phyloP scores from a whole-genome alignment of 2,797 vertebrate species.

The Brachyrhaphis roseni region DNA sequence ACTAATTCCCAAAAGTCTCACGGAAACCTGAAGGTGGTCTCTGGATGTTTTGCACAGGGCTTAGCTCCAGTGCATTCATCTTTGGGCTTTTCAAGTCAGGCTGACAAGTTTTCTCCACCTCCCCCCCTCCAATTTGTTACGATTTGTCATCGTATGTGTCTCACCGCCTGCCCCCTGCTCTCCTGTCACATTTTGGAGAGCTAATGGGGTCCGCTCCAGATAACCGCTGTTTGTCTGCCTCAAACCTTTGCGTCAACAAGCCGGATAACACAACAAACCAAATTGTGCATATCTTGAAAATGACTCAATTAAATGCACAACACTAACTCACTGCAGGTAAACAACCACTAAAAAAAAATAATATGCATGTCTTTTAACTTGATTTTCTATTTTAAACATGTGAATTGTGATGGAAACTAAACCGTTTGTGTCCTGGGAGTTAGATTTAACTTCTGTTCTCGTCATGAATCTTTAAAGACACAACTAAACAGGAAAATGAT shows the following conservation, averaged over 20 bases:
- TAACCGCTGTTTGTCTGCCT: slow-evolving; percentile 73
- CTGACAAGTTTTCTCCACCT: slow-evolving; percentile 62
- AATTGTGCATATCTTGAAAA: neutral
- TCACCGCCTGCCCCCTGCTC: slow-evolving; percentile 32
- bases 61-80: slow-evolving; percentile 66
- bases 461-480: neutral
- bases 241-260: slow-evolving; percentile 68
- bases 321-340: slow-evolving; percentile 20
- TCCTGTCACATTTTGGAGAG: slow-evolving; percentile 57
- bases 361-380: neutral
- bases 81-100: slow-evolving; percentile 62
- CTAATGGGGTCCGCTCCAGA: slow-evolving; percentile 77
- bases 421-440: neutral
- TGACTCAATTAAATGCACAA: slow-evolving; percentile 1
- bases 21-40: slow-evolving; percentile 56
- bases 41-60: slow-evolving; percentile 48
- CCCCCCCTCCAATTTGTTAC: slow-evolving; percentile 65
- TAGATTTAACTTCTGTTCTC: neutral
- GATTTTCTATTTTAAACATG: neutral
- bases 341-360: neutral
- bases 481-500: neutral
- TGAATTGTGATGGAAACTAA: neutral
- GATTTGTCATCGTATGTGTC: slow-evolving; percentile 70
- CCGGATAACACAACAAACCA: slow-evolving; percentile 54
- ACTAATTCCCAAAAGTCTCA: slow-evolving; percentile 51